phyloP scores from a whole-genome alignment of 1,140 invertebrate species.

The Galleria mellonella region DNA sequence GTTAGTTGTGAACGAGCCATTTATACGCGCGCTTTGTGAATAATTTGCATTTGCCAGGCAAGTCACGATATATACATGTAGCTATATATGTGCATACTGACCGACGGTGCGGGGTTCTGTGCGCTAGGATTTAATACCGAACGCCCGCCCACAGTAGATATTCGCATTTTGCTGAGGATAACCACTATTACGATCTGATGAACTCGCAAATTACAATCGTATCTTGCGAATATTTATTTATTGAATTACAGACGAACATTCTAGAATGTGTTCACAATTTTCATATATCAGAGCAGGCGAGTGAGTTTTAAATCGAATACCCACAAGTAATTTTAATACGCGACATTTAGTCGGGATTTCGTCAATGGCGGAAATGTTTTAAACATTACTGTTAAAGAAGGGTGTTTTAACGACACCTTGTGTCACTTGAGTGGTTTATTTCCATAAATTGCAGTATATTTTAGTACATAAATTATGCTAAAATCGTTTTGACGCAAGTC shows the following conservation, averaged over 20 bases:
- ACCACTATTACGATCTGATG: constrained; percentile 30
- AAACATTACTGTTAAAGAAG: constrained; percentile 1
- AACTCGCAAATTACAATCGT: constrained; percentile 27
- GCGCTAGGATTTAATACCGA: constrained; percentile 29
- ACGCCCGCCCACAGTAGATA: constrained; percentile 32
- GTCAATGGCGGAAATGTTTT: neutral
- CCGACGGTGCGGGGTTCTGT: neutral
- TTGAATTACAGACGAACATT: neutral
- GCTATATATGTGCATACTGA: no score
- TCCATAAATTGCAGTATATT: constrained; percentile 31
- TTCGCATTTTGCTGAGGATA: constrained; percentile 32
- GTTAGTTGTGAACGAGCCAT: constrained; percentile 17
- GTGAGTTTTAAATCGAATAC: neutral
- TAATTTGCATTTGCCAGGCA: constrained; percentile 28
- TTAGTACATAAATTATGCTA: constrained; percentile 22
- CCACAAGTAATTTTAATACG: neutral
- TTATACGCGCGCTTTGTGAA: constrained; percentile 36
- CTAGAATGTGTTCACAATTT: no score
- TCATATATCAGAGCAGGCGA: neutral
- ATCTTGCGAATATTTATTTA: constrained; percentile 6
- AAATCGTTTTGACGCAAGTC: constrained; percentile 26
- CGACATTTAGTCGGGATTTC: neutral
- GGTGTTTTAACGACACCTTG: constrained; percentile 6
- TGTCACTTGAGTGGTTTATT: constrained; percentile 11
- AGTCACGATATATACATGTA: neutral